Evolutionary conservation across 2,797 vertebrate genomes (phyloP).

Genomic region (Falco berigora): DNA sequence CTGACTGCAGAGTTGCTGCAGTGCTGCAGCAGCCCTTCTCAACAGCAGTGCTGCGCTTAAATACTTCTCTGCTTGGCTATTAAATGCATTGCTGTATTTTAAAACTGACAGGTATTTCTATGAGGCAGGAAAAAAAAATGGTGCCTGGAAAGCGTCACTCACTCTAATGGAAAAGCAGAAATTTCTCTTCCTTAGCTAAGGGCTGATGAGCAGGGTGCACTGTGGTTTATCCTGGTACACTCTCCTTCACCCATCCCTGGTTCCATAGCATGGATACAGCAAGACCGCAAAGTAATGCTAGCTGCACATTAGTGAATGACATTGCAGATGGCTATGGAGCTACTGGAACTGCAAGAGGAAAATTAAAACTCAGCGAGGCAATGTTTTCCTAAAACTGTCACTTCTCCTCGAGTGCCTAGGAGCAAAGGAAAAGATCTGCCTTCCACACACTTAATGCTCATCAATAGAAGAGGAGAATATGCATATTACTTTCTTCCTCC

Average conservation of each 20-base stretch:
- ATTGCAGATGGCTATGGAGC: not conserved
- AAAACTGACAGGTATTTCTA: not conserved
- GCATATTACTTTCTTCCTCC: not conserved
- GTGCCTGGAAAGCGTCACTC: not conserved
- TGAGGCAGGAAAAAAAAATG: not conserved
- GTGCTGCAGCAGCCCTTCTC: not conserved
- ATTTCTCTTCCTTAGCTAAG: not conserved
- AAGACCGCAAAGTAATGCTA: not conserved
- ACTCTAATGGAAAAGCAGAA: not conserved
- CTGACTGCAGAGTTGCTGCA: conserved; percentile 39
- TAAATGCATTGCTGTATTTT: not conserved
- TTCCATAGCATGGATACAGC: not conserved
- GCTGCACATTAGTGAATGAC: not conserved
- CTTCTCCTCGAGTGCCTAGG: not conserved
- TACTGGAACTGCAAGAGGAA: not conserved
- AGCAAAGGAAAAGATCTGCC: not conserved
- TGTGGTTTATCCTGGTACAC: not conserved
- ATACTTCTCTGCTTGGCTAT: not conserved
- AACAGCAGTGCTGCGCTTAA: not conserved
- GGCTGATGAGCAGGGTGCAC: not conserved
- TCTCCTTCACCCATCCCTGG: not conserved
- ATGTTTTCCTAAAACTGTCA: not conserved
- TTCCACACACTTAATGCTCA: not conserved
- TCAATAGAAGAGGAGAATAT: not conserved
- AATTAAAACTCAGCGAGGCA: not conserved